A percentile compares a stretch with the other conserved stretches of the same genome.
phyloP scores from a whole-genome alignment of 2,113 vertebrate genomes.

The Toxotes chatareus region DNA sequence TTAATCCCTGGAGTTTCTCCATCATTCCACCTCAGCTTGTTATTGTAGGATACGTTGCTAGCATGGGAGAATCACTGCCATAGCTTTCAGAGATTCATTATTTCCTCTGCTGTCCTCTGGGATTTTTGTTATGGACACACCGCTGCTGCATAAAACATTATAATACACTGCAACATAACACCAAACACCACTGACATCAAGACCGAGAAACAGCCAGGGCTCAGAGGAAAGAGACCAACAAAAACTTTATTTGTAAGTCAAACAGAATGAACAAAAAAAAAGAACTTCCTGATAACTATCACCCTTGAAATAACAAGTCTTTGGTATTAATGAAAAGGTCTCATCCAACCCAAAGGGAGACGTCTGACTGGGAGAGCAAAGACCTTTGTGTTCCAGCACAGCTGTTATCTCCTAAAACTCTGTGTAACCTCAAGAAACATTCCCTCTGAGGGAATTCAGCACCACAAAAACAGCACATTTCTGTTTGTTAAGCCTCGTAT shows the following conservation, averaged over 20 bases:
- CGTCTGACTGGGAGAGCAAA: constrained; percentile 56
- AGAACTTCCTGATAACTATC: constrained; percentile 4
- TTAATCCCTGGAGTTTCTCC: constrained; percentile 29
- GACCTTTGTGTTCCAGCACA: constrained; percentile 69
- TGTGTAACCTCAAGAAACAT: constrained; percentile 51
- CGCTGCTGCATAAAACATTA: constrained; percentile 7
- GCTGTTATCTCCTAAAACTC: constrained; percentile 68
- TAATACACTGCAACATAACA: constrained; percentile 1
- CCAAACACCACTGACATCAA: not conserved
- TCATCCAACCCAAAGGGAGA: constrained; percentile 57
- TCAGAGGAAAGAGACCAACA: constrained; percentile 14
- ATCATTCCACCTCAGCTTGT: constrained; percentile 35
- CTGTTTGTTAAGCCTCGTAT: constrained; percentile 11
- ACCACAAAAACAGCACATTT: constrained; percentile 36
- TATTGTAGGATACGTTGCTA: constrained; percentile 18
- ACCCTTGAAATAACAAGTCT: constrained; percentile 26
- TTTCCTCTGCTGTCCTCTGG: constrained; percentile 39
- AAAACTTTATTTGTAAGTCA: constrained; percentile 26
- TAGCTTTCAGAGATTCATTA: constrained; percentile 34
- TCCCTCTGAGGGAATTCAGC: constrained; percentile 43
- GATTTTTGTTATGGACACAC: constrained; percentile 21
- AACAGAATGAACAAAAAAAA: constrained; percentile 9
- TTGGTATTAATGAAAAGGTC: constrained; percentile 28
- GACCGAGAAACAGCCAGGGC: not conserved
- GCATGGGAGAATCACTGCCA: constrained; percentile 31